Evolutionary conservation across 2,113 vertebrate genomes (phyloP), one percentile per base, ranked within the genome.

Genomic region (Chlamydotis undulata): DNA sequence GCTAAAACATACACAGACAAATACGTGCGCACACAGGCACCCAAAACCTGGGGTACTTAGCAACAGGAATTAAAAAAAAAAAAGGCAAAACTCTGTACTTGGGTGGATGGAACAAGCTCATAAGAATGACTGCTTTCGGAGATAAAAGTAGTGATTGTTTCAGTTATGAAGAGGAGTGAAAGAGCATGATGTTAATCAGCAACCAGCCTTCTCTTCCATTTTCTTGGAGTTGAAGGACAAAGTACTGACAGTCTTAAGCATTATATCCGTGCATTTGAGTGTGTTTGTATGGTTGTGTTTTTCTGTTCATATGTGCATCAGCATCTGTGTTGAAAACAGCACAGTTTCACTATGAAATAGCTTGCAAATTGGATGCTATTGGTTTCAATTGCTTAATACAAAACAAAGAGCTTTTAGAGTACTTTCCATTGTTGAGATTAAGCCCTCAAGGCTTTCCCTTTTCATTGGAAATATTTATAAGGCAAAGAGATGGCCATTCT

Each of bases 1-100:
- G 4, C 52, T 68, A 12, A 37, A 56, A 7, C 26, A 22, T 39
- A 14, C 22, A 12, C 3, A 33, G 26, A 6, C 2, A 1, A 0
- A 0, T 19, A 14, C 23, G 18, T 26, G 14, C 25, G 39, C 29
- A 33, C 10, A 64, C 7, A 19, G 4, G 5, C 8, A 8, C 14
- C 25, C 10, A 15, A 50, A 81, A 37, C 43, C 31, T 50, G 35
- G 35, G 22, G 9, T 33, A 41, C 15, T n/a, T 50, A 76, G 9
- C 39, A 69, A 22, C 12, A 25, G 7, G 41, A 43, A 43, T 43
- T 43, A 43, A 43, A 43, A 43, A 43, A 11, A 14, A 67, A 47
- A 33, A 91, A 64, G 70, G 7, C 12, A 35, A 47, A 3, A 43
- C 14, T 16, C 16, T 43, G 26, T 52, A 12, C 7, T 47, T 21